Conservation (phyloP, 2,113 vertebrate species). For the Ginglymostoma cirratum region DNA sequence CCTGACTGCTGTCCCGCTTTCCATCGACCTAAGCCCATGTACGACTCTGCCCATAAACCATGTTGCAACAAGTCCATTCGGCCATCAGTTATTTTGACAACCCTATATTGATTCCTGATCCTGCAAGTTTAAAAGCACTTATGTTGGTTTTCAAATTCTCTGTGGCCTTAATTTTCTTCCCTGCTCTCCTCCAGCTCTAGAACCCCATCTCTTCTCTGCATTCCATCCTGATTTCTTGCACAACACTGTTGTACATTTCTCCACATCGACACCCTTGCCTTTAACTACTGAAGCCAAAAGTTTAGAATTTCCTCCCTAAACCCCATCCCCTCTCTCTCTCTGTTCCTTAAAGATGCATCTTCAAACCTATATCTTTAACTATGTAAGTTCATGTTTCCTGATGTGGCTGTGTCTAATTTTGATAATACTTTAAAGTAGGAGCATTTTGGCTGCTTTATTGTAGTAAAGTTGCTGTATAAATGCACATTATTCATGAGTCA, state of each 20-base stretch:
- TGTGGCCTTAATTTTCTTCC: background rate
- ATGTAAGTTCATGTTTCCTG: background rate
- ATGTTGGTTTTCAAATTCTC: no score
- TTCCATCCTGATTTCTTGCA: background rate
- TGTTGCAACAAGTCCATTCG: background rate
- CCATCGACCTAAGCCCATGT: background rate
- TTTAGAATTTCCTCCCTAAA: background rate
- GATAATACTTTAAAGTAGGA: background rate
- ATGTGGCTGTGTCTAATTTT: background rate
- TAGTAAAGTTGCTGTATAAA: background rate
- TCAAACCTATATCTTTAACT: background rate
- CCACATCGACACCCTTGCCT: background rate
- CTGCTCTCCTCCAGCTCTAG: background rate
- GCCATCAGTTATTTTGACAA: background rate
- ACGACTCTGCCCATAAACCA: background rate
- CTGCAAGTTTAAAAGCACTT: background rate
- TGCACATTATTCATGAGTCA: background rate
- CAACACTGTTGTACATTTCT: background rate
- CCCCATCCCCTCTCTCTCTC: background rate
- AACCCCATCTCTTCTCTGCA: background rate
- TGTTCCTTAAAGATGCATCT: background rate
- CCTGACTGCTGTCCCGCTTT: background rate
- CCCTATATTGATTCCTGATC: background rate
- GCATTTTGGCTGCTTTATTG: background rate
- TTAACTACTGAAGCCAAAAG: background rate